Evolutionary conservation across 35 echinoderm and acorn worm species (phyloP).

Genomic region (Stichopus chloronotus): DNA sequence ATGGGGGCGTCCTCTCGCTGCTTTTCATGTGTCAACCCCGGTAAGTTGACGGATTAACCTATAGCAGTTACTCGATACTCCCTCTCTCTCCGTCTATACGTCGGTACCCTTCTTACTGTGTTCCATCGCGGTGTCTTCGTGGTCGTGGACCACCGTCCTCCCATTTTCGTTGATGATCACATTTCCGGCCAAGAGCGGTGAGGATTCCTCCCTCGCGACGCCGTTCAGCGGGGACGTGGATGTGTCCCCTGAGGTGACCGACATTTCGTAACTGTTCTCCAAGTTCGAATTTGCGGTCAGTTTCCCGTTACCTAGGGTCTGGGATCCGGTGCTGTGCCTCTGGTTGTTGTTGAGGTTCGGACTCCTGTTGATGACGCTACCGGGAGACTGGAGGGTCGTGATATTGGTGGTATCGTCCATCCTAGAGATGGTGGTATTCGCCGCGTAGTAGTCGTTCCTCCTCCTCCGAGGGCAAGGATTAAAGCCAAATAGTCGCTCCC

Average conservation of each 20-base stretch:
- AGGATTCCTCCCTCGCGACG: not conserved
- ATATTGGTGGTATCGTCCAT: slow-evolving; percentile 2
- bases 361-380: not conserved
- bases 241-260: slow-evolving; percentile 15
- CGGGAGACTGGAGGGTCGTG: slow-evolving; percentile 1
- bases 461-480: not conserved
- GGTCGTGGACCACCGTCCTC: slow-evolving; percentile 36
- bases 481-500: slow-evolving; percentile 36
- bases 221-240: slow-evolving; percentile 30
- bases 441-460: slow-evolving; percentile 11
- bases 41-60: no score
- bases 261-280: slow-evolving; percentile 45
- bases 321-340: not conserved
- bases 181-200: slow-evolving; percentile 24
- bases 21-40: no score
- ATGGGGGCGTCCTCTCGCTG: no score
- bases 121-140: slow-evolving; percentile 37
- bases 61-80: no score
- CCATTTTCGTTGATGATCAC: slow-evolving; percentile 48
- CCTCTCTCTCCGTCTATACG: not conserved
- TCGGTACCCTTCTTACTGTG: slow-evolving; percentile 36
- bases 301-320: slow-evolving; percentile 26
- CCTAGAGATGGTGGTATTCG: slow-evolving; percentile 15
- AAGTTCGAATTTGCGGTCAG: not conserved
- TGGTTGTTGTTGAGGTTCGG: slow-evolving; percentile 42